A percentile compares a stretch with the other conserved stretches of the same genome.
Evolutionary conservation across 2,113 vertebrate genomes (phyloP).

Genomic region (Tauraco erythrolophus): DNA sequence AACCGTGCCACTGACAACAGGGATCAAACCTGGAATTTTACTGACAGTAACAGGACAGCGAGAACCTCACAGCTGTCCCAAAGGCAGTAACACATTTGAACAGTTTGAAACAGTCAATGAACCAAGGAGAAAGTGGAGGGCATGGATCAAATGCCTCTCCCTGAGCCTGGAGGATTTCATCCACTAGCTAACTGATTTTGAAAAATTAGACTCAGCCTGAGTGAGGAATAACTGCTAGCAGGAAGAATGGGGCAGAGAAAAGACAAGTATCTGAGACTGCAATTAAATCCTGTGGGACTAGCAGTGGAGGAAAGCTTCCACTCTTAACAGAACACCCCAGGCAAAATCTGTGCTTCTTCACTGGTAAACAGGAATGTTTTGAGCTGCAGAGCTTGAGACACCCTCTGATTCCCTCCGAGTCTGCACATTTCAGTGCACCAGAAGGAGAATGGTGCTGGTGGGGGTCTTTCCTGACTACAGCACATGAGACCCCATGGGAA

Average conservation of each 20-base stretch:
- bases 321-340: background rate
- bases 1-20: background rate
- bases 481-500: accelerated
- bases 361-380: background rate
- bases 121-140: background rate
- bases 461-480: background rate
- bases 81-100: background rate
- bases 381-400: background rate
- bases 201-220: background rate
- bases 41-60: background rate
- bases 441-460: background rate
- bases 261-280: background rate
- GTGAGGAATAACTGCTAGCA: background rate
- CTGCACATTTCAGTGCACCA: accelerated
- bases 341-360: background rate
- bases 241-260: background rate
- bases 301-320: background rate
- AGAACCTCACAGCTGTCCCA: background rate
- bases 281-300: background rate
- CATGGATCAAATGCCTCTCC: background rate
- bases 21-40: background rate
- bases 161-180: background rate
- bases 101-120: background rate
- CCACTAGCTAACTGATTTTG: background rate
- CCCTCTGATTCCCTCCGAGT: accelerated